phyloP scores from a whole-genome alignment of 23 tunicate genomes.

The Halocynthia aurantium region DNA sequence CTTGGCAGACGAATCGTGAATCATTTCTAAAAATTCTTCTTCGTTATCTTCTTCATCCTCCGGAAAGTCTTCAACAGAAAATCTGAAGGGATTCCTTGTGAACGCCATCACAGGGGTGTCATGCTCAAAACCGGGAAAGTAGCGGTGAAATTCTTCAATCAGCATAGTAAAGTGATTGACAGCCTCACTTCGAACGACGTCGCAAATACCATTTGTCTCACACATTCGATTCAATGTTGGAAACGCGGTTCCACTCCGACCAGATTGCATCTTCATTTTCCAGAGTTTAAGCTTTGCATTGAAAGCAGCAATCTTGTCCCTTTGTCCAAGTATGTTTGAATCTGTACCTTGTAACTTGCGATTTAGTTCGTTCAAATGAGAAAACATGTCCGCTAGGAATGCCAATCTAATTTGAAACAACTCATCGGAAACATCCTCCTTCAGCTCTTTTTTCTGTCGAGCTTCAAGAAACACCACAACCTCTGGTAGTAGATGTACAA shows the following conservation, averaged over 20 bases:
- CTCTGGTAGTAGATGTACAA: conserved; percentile 39
- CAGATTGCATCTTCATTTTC: conserved; percentile 27
- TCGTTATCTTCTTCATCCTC: conserved; percentile 23
- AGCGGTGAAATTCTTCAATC: conserved; percentile 51
- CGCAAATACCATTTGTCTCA: conserved; percentile 31
- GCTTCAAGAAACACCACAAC: conserved; percentile 32
- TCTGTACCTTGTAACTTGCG: conserved; percentile 65
- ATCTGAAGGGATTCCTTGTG: conserved; percentile 52
- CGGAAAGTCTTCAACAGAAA: conserved; percentile 39
- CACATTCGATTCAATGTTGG: conserved; percentile 27
- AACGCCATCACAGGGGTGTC: conserved; percentile 51
- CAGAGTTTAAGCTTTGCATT: conserved; percentile 10
- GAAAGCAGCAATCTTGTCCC: conserved; percentile 27
- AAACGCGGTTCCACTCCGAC: conserved; percentile 26
- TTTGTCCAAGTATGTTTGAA: conserved; percentile 19
- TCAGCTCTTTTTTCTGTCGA: conserved; percentile 30
- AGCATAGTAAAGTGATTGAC: conserved; percentile 23
- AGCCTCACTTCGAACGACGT: conserved; percentile 19
- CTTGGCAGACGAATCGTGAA: conserved; percentile 51
- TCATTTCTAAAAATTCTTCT: conserved; percentile 25
- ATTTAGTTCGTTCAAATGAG: conserved; percentile 39
- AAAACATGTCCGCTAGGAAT: conserved; percentile 48
- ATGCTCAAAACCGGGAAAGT: conserved; percentile 38
- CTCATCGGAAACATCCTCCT: conserved; percentile 25
- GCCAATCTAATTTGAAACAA: conserved; percentile 42